These are phyloP conservation scores for Hybognathus amarus DNA, from an alignment of 2,797 vertebrate species.

Conservation along the genomic window DNA sequence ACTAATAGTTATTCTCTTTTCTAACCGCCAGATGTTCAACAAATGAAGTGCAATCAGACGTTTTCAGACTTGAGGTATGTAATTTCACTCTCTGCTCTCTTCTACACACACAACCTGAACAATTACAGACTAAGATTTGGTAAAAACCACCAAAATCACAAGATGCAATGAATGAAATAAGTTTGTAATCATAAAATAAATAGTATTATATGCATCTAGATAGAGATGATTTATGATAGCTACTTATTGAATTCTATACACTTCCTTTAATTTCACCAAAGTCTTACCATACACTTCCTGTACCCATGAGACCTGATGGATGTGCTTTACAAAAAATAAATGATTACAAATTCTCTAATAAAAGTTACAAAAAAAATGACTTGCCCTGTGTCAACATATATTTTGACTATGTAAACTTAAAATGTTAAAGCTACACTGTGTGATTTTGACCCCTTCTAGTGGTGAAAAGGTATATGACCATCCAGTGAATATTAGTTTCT, in stretches of 20 bases:
- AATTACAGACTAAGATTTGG: background rate
- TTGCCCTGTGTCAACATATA: background rate
- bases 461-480: no score
- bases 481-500: no score
- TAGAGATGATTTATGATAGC: no score
- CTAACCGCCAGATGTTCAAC: conserved; percentile 10
- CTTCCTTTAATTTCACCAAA: background rate
- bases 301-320: background rate
- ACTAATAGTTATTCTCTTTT: background rate
- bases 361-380: background rate
- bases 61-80: background rate
- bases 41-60: background rate
- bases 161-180: background rate
- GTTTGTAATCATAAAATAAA: background rate
- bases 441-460: no score
- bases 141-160: background rate
- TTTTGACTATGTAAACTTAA: background rate
- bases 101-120: background rate
- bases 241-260: background rate
- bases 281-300: background rate
- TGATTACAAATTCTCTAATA: background rate
- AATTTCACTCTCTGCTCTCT: background rate
- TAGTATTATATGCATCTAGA: background rate
- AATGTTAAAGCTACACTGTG: no score
- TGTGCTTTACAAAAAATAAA: background rate